Base-by-base conservation (phyloP, 1,140 invertebrate species). In the Dysdera silvatica region DNA sequence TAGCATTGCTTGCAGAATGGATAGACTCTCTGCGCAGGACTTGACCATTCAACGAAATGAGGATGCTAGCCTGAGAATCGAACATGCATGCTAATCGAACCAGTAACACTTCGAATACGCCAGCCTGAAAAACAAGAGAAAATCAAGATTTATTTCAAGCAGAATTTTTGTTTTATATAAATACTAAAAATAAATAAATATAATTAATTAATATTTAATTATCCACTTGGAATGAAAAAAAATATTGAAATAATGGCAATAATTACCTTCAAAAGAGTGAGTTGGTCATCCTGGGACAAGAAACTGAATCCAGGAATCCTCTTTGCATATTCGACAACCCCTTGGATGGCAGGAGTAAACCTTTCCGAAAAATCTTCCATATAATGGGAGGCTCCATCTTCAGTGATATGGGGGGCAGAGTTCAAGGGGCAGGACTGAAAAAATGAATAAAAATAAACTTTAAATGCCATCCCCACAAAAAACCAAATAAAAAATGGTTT, bases 311-410 rank as follows among this genome's bases (percentile, higher is more conserved):
- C 95, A 61, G 95, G 95, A 68, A 99, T 93, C 67, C 91, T 85
- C 74, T 96, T 96, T 68, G 95, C 95, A 76, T 98, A 99, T 74
- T 95, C 92, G 45, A 98, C 94, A 3, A 98, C 94, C 49, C 93
- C 94, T 70, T 91, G 88, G 70, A 98, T 95, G 35, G 92, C 91
- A 63, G 93, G 91, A 18, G 91, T 92, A 76, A 96, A 95, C 71
- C 92, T 82, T 77, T 94, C 89, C 49, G 89, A 91, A 75, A 94
- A 94, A 71, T 92, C 89, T 75, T 93, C 88, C 10, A 86, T 74
- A 29, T 86, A 72, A 74, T 91, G 59, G 14, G 49, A 61, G 12
- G 52, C 24, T 35, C 55, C 53, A 54, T 57, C 87, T 68, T 88
- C 88, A 71, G 89, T 87, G 12, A 83, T 82, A 47, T 82, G 83